Evolutionary conservation across 2,797 vertebrate genomes (phyloP), one percentile per base, ranked within the genome.

Genomic region (Syngnathus acus): DNA sequence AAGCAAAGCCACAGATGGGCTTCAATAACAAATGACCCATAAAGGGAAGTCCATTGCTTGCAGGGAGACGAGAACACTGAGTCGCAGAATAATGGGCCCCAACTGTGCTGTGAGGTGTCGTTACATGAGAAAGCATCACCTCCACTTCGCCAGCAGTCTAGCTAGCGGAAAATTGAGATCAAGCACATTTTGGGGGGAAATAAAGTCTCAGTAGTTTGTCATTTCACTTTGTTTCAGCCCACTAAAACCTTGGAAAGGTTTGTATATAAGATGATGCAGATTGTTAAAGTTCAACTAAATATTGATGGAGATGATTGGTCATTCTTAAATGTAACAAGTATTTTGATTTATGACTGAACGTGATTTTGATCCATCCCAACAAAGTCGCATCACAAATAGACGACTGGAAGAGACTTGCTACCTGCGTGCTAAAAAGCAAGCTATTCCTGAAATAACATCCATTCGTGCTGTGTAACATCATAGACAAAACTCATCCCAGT

Each of bases 1-100:
- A 8, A 70, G 65, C n/a, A 62, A 53, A 67, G 65, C 68, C 61
- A n/a, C 59, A 69, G 66, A 61, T n/a, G 55, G 63, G 66, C 70
- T 70, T 76, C 65, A 79, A 79, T 77, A 74, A 76, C 72, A 73
- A 72, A 62, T 62, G 60, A 62, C 60, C 60, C 60, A 26, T 43
- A 62, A 40, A 62, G 42, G 57, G 74, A 72, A 39, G 59, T 65
- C 43, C 57, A 51, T 62, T 74, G 66, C 72, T 70, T 61, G 42
- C 65, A 67, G 63, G 19, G 65, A 72, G 75, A 77, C 71, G 66
- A 73, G 75, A 76, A 73, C 66, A 77, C 26, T 66, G 68, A 53
- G 37, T 53, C 50, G 26, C 78, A 77, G 64, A 47, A 71, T 81
- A 83, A 87, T 82, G 83, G 86, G 75, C 76, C 82, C 71, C 71